Base-by-base conservation (phyloP, 2,113 vertebrate genomes). In the Scopus umbretta region DNA sequence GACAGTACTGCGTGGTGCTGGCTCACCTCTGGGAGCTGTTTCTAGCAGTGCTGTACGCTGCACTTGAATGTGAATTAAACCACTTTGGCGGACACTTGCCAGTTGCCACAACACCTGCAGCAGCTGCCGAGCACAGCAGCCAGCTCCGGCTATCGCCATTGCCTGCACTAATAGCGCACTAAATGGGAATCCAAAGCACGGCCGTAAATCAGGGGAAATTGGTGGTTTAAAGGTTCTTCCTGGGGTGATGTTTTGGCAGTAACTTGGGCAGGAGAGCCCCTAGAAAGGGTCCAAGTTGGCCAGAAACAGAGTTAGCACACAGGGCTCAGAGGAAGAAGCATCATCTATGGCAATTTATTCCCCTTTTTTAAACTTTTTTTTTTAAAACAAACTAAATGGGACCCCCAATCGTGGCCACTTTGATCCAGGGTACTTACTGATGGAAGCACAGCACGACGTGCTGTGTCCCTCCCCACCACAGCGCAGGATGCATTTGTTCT, bases 201-300 rank as follows among this genome's bases (percentile, higher is more conserved):
- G 68, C 26, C 53, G 2, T 9, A 9, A 14, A 8, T 2, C 9
- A 1, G n/a, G 53, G 42, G 55, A 8, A 42, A 19, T 0, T 0
- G 38, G 30, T 1, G 34, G 49, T 23, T 16, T 22, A 53, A 11
- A 10, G 40, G 74, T 22, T 62, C 17, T 10, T 40, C 21, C 70
- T 2, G 16, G 38, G 40, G 22, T 19, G 20, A 29, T 13, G 34
- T 19, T 42, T 18, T 38, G 81, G 67, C 71, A 55, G 43, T 5
- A 49, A 30, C 52, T 26, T 2, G 6, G 62, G 21, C 29, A 73
- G 74, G n/a, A 43, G 16, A 79, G 47, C 5, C 16, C 38, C 21
- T 5, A 6, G 72, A n/a, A 49, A 63, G n/a, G 5, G 45, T 13
- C 65, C 8, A 1, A 4, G 19, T 5, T 0, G 2, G 23, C 61